Evolutionary conservation across 2,888 invertebrate genomes (phyloP).

Genomic region (Celastrina argiolus): DNA sequence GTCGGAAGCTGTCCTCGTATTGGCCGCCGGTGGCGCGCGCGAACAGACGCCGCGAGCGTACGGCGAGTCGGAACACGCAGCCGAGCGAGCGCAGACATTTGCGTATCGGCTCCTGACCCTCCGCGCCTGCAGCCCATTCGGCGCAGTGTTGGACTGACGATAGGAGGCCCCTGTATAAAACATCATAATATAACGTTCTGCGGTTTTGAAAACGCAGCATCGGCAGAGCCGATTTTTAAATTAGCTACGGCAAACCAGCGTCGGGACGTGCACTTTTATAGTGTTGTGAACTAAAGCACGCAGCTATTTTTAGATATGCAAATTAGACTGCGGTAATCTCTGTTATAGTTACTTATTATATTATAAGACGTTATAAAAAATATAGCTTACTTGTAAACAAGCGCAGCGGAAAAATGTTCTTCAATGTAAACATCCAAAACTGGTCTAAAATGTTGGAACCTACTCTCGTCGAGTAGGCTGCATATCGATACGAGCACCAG

Average conservation of each 20-base stretch:
- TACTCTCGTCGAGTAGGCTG: constrained; percentile 90
- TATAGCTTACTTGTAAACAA: constrained; percentile 90
- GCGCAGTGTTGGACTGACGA: constrained; percentile 94
- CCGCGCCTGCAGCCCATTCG: constrained; percentile 89
- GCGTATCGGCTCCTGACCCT: constrained; percentile 92
- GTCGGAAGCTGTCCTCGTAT: constrained; percentile 90
- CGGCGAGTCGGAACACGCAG: constrained; percentile 94
- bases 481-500: constrained; percentile 95
- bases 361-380: too few relatives aligned
- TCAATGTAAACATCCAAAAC: constrained; percentile 96
- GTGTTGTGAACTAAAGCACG: too few relatives aligned
- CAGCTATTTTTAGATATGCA: too few relatives aligned
- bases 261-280: too few relatives aligned
- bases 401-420: constrained; percentile 95
- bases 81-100: constrained; percentile 94
- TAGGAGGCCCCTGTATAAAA: constrained; percentile 83
- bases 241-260: too few relatives aligned
- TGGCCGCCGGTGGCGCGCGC: constrained; percentile 92
- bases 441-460: constrained; percentile 96
- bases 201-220: too few relatives aligned
- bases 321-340: too few relatives aligned
- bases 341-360: too few relatives aligned
- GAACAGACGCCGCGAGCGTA: constrained; percentile 90
- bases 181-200: not conserved
- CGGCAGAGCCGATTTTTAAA: too few relatives aligned